A percentile compares a stretch with the other conserved stretches of the same genome.
These are phyloP conservation scores for Platysteira castanea DNA, from an alignment of 2,113 vertebrate species.

Conservation along the genomic window DNA sequence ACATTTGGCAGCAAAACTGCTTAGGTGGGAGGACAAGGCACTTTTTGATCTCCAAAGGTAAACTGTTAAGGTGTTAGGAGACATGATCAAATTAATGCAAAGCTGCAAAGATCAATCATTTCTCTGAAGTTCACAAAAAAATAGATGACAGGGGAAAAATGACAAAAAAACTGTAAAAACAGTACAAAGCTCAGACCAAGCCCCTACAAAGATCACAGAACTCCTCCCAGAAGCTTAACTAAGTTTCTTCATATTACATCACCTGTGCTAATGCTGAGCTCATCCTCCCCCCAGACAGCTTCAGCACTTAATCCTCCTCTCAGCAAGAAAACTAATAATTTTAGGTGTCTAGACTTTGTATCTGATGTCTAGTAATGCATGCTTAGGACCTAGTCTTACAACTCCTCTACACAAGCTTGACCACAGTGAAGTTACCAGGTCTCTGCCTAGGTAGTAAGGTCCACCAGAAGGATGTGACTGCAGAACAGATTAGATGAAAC, in stretches of 20 bases:
- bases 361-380: background rate
- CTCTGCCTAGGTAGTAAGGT: background rate
- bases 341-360: background rate
- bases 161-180: background rate
- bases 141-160: rapidly evolving
- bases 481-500: background rate
- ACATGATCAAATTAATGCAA: background rate
- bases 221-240: background rate
- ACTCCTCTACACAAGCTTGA: background rate
- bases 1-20: background rate
- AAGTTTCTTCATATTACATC: background rate
- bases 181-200: background rate
- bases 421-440: background rate
- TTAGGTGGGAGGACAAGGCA: background rate
- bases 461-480: background rate
- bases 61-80: rapidly evolving
- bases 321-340: background rate
- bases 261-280: background rate
- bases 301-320: background rate
- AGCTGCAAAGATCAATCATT: background rate
- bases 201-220: background rate
- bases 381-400: background rate
- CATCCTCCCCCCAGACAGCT: background rate
- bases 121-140: background rate
- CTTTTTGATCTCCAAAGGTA: background rate